These are phyloP conservation scores for Schizothorax lantsangensis DNA, from an alignment of 2,797 vertebrate genomes.

Conservation along the genomic window DNA sequence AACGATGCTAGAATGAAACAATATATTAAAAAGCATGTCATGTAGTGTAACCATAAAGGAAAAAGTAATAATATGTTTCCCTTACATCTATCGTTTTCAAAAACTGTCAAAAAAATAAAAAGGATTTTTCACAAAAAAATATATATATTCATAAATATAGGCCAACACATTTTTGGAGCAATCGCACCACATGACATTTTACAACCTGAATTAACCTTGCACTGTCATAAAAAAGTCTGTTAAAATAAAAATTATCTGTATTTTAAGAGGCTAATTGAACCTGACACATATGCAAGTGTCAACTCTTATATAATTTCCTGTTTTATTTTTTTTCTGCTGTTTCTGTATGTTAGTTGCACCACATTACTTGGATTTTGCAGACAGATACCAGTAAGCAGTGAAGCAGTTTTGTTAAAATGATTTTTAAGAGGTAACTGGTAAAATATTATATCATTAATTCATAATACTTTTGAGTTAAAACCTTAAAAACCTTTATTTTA, in stretches of 20 bases:
- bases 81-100: background rate
- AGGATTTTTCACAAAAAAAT: background rate
- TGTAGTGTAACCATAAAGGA: background rate
- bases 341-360: background rate
- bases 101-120: background rate
- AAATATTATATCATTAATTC: background rate
- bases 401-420: background rate
- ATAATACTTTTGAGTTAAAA: background rate
- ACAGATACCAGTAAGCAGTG: background rate
- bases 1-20: background rate
- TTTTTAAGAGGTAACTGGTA: background rate
- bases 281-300: background rate
- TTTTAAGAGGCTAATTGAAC: background rate
- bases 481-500: constrained; percentile 18
- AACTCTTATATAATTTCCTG: background rate
- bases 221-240: too few species aligned
- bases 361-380: constrained; percentile 1
- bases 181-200: background rate
- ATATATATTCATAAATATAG: background rate
- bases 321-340: background rate
- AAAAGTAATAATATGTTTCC: background rate
- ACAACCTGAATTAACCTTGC: background rate
- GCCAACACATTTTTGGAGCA: background rate
- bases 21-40: background rate
- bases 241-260: background rate